phyloP scores from a whole-genome alignment of 2,113 vertebrate genomes.

The Apistogramma diplotaenia region DNA sequence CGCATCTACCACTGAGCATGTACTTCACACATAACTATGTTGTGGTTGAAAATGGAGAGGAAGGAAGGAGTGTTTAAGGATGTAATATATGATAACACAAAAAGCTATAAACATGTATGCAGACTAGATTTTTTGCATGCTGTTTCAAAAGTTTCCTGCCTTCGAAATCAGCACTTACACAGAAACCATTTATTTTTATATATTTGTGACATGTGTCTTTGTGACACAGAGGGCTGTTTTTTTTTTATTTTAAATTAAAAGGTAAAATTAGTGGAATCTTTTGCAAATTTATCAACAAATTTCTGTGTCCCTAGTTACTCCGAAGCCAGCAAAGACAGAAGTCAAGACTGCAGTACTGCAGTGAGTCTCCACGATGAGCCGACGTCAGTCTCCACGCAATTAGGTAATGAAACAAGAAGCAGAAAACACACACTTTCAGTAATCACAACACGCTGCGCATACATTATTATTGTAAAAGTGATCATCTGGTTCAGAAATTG shows the following conservation, averaged over 20 bases:
- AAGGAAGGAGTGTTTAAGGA: constrained; percentile 18
- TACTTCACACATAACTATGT: not conserved
- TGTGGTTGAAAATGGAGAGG: constrained; percentile 6
- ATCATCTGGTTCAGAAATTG: not conserved
- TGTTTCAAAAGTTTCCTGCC: not conserved
- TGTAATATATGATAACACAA: not conserved
- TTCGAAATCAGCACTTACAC: not conserved
- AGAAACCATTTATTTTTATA: not conserved
- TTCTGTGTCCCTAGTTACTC: constrained; percentile 31
- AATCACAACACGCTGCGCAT: not conserved
- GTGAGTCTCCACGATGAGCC: constrained; percentile 15
- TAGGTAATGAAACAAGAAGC: constrained; percentile 55
- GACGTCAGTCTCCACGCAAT: constrained; percentile 16
- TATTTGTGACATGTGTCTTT: not conserved
- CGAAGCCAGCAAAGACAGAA: not conserved
- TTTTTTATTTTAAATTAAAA: not conserved
- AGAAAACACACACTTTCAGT: not conserved
- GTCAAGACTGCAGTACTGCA: constrained; percentile 25
- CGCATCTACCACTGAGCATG: not conserved
- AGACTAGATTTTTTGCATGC: not conserved
- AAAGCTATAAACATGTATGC: not conserved
- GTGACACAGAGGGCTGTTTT: not conserved
- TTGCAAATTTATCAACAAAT: not conserved
- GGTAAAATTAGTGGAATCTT: not conserved
- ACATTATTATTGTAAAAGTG: not conserved